Base-by-base conservation (phyloP, 2,113 vertebrate genomes). In the Xiphophorus couchianus region DNA sequence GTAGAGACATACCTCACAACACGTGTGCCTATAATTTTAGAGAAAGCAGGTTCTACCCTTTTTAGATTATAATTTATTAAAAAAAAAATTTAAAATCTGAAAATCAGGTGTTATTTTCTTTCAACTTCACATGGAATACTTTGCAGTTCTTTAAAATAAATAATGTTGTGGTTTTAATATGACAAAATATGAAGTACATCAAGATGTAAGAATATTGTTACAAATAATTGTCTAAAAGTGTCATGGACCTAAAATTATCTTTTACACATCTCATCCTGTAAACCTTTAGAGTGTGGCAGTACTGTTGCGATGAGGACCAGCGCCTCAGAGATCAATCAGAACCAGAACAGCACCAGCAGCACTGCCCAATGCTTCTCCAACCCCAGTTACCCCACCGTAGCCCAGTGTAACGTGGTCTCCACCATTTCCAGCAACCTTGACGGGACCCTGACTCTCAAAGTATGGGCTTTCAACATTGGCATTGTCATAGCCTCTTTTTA, bases 351-450 rank as follows among this genome's bases (percentile, higher is more conserved):
- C 95, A 83, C 65, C 90, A 73, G 74, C 91, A 62, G 73, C 71
- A 93, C 91, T 37, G 90, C 94, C 73, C 96, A 97, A 84, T 98
- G 96, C 91, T 96, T 98, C 94, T 96, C 96, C 92, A 98, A 97
- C 84, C 96, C 97, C 82, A 98, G 96, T 91, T 98, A 97, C 92
- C 97, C 97, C 92, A 95, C 97, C 62, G 95, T 98, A 90, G 95
- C 95, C 28, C 95, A 95, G 87, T 96, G 96, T 81, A 96, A 95
- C 67, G 94, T 95, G 67, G 93, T 97, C 82, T 95, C 96, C 62
- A 95, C 93, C 91, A 95, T 95, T 94, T 93, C 95, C 94, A 96
- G 88, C 95, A 96, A 94, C 94, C 92, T 97, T 93, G 96, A 97
- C 73, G 95, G 95, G 89, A 96, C 94, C 84, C 94, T 96, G 92